Evolutionary conservation across 2,113 vertebrate genomes (phyloP).

Genomic region (Leptosomus discolor): DNA sequence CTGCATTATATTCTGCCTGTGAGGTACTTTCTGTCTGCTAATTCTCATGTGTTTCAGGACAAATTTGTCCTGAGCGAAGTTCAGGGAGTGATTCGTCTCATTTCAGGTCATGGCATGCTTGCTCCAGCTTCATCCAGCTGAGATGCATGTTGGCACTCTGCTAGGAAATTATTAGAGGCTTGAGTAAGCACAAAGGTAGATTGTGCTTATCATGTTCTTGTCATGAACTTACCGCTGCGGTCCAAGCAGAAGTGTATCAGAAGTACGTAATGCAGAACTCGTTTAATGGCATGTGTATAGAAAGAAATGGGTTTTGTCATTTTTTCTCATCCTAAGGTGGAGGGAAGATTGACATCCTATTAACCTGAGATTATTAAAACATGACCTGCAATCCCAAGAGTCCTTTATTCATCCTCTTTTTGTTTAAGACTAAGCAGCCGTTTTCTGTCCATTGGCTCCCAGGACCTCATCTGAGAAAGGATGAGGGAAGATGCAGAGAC

Average conservation of each 20-base stretch:
- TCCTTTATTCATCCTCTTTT: background rate
- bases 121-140: background rate
- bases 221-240: background rate
- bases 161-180: background rate
- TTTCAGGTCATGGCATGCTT: background rate
- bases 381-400: background rate
- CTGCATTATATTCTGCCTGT: background rate
- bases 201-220: background rate
- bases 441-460: background rate
- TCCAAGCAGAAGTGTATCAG: background rate
- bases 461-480: background rate
- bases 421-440: background rate
- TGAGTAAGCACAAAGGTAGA: background rate
- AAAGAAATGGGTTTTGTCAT: background rate
- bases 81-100: background rate
- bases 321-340: background rate
- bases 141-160: background rate
- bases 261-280: background rate
- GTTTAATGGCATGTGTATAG: background rate
- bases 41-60: background rate
- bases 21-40: background rate
- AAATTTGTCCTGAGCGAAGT: background rate
- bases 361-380: background rate
- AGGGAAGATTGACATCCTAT: background rate
- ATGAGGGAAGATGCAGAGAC: background rate